These are phyloP conservation scores for Betta splendens DNA, from an alignment of 2,797 vertebrate genomes.

Conservation along the genomic window DNA sequence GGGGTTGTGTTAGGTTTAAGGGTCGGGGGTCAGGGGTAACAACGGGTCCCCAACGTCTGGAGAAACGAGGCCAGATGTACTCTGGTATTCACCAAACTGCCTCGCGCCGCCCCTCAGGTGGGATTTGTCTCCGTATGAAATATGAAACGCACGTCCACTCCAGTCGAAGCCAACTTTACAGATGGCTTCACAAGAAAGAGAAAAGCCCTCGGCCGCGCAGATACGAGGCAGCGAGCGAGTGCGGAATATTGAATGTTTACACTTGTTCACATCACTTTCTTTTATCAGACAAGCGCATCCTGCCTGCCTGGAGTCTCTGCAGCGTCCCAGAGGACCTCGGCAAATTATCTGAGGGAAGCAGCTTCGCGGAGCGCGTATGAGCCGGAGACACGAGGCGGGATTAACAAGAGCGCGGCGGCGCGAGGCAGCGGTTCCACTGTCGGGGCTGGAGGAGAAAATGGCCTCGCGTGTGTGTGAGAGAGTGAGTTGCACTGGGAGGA, in stretches of 20 bases:
- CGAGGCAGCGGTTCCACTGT: conserved; percentile 48
- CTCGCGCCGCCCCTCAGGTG: conserved; percentile 24
- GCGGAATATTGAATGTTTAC: conserved; percentile 74
- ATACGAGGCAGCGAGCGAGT: conserved; percentile 40
- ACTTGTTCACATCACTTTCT: conserved; percentile 70
- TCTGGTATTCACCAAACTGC: conserved; percentile 34
- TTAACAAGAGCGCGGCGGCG: conserved; percentile 47
- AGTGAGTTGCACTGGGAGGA: neutral
- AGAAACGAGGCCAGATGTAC: conserved; percentile 13
- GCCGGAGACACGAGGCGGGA: conserved; percentile 34
- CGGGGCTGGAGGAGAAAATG: conserved; percentile 35
- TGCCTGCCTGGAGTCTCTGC: conserved; percentile 62
- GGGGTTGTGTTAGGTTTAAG: neutral
- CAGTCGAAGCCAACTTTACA: conserved; percentile 55
- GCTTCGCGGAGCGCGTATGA: conserved; percentile 47
- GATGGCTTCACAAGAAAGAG: conserved; percentile 48
- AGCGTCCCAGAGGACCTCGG: conserved; percentile 55
- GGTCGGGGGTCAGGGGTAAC: conserved; percentile 1
- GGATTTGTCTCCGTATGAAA: conserved; percentile 41
- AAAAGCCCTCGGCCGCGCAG: conserved; percentile 43
- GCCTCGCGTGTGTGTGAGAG: conserved; percentile 9
- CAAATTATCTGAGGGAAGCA: conserved; percentile 79
- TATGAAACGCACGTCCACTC: conserved; percentile 45
- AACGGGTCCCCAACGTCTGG: too few species aligned
- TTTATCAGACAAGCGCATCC: conserved; percentile 77